phyloP scores from a whole-genome alignment of 1,140 invertebrate species.

The Cyclina sinensis region DNA sequence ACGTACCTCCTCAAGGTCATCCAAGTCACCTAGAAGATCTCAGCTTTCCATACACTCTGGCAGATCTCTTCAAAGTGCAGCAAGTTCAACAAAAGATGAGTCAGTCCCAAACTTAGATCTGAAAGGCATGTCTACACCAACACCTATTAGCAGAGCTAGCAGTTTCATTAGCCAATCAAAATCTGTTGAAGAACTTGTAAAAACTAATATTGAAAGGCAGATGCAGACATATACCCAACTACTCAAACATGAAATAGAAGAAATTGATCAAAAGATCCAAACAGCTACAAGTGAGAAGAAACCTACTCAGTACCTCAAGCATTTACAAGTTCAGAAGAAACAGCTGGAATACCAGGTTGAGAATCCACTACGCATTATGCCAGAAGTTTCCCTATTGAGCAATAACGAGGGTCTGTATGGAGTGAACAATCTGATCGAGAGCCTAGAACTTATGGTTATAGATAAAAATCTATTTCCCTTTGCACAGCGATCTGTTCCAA shows the following conservation, averaged over 20 bases:
- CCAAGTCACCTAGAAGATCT: not conserved
- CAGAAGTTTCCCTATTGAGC: conserved; percentile 76
- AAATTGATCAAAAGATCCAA: conserved; percentile 73
- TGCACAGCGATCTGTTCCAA: conserved; percentile 80
- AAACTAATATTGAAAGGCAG: conserved; percentile 72
- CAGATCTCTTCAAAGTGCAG: conserved; percentile 20
- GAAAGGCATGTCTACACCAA: conserved; percentile 30
- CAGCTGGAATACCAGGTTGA: conserved; percentile 75
- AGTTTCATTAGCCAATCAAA: conserved; percentile 59
- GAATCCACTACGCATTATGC: conserved; percentile 75
- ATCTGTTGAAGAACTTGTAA: conserved; percentile 65
- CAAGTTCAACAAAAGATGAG: conserved; percentile 32
- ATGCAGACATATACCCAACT: conserved; percentile 70
- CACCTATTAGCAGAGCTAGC: conserved; percentile 33
- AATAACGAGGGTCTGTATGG: conserved; percentile 79
- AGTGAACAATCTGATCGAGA: conserved; percentile 78
- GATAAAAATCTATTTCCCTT: conserved; percentile 82
- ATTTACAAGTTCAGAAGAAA: conserved; percentile 75
- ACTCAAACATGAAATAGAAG: conserved; percentile 71
- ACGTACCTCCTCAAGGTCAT: conserved; percentile 36
- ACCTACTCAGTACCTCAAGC: conserved; percentile 66
- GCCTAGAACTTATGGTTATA: conserved; percentile 83
- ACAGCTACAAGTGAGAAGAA: conserved; percentile 11
- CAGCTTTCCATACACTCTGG: not conserved
- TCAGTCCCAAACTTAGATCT: not conserved